These are phyloP conservation scores for Danio albolineatus DNA, from an alignment of 2,797 vertebrate species.

Conservation along the genomic window DNA sequence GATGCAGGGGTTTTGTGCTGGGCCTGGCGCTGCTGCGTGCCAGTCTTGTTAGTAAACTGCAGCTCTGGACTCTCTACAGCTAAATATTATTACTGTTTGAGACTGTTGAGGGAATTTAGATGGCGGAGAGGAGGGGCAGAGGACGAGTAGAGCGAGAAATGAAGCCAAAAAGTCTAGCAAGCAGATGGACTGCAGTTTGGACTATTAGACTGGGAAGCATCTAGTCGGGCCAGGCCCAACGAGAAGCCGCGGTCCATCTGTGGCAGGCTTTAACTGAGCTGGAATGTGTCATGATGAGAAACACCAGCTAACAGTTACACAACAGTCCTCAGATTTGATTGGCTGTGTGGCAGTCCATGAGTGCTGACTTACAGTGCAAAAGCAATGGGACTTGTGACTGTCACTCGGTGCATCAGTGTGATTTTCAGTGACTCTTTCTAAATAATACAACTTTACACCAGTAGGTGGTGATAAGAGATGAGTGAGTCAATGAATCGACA, in stretches of 20 bases:
- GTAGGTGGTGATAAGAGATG: neutral
- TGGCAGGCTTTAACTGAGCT: slow-evolving; percentile 34
- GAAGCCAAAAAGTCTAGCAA: slow-evolving; percentile 64
- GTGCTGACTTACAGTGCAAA: slow-evolving; percentile 2
- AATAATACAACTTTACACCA: neutral
- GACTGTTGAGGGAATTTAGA: slow-evolving; percentile 71
- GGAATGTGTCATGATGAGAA: slow-evolving; percentile 32
- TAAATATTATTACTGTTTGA: slow-evolving; percentile 70
- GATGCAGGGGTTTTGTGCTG: slow-evolving; percentile 39
- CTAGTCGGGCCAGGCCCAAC: slow-evolving; percentile 61
- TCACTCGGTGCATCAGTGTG: neutral
- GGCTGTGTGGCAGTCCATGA: neutral
- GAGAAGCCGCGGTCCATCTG: slow-evolving; percentile 32
- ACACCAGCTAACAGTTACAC: slow-evolving; percentile 28
- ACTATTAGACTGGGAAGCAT: slow-evolving; percentile 45
- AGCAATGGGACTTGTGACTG: neutral
- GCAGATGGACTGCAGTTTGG: slow-evolving; percentile 71
- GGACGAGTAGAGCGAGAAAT: slow-evolving; percentile 11
- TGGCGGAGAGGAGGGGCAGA: slow-evolving; percentile 23
- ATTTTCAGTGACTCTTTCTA: neutral
- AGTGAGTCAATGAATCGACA: no score
- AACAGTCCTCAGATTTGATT: slow-evolving; percentile 17
- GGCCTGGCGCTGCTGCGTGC: slow-evolving; percentile 39
- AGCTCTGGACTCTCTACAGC: slow-evolving; percentile 63
- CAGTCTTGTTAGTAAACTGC: slow-evolving; percentile 64